A percentile compares a stretch with the other conserved stretches of the same genome.
Evolutionary conservation across 2,888 invertebrate species (phyloP).

Genomic region (Callyntrura sp.): DNA sequence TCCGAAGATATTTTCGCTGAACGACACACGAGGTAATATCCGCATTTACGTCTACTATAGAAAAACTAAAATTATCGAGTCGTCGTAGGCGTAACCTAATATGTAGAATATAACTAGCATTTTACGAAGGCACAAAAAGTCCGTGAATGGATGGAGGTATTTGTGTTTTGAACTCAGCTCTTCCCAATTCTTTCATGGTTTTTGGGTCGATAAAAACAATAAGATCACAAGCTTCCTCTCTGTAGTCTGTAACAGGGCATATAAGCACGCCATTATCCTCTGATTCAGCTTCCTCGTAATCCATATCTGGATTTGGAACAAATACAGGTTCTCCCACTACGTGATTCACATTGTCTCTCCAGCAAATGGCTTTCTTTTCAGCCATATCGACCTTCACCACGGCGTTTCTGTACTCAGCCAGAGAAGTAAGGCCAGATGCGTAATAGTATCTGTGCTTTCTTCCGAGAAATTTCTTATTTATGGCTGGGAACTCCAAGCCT

Average conservation of each 20-base stretch:
- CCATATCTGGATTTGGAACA: constrained; percentile 85
- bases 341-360: constrained; percentile 85
- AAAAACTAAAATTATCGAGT: not conserved
- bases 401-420: constrained; percentile 84
- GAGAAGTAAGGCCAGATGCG: constrained; percentile 85
- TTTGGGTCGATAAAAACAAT: constrained; percentile 85
- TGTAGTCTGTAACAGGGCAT: constrained; percentile 84
- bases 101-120: not conserved
- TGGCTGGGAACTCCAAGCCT: constrained; percentile 86
- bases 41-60: not conserved
- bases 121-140: constrained; percentile 82
- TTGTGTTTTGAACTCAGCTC: constrained; percentile 84
- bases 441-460: constrained; percentile 86
- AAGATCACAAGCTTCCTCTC: constrained; percentile 81
- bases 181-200: constrained; percentile 85
- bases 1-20: not conserved
- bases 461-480: constrained; percentile 85
- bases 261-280: constrained; percentile 86
- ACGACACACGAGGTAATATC: not conserved
- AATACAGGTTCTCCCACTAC: constrained; percentile 86
- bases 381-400: constrained; percentile 85
- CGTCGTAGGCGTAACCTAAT: not conserved
- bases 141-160: constrained; percentile 84
- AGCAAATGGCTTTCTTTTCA: constrained; percentile 84
- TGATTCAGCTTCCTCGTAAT: constrained; percentile 84